Conservation (phyloP, 2,797 vertebrate genomes). For the Leucoraja ocellata region DNA sequence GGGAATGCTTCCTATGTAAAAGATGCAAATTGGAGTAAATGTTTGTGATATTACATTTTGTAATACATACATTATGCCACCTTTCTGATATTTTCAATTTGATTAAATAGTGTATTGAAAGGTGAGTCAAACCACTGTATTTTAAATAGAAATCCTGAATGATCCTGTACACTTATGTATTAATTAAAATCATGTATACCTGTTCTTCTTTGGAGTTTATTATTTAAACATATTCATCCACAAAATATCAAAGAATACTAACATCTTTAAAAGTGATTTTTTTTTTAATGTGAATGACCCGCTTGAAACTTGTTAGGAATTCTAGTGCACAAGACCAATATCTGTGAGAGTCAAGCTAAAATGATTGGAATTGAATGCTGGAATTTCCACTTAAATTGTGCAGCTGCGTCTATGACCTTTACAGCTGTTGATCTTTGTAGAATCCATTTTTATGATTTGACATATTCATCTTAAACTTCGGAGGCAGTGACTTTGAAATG, state of each 20-base stretch:
- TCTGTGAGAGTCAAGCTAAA: not conserved
- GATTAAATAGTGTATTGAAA: not conserved
- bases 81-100: not conserved
- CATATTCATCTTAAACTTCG: not conserved
- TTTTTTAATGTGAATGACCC: not conserved
- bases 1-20: no score
- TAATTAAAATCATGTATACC: not conserved
- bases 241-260: not conserved
- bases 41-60: not conserved
- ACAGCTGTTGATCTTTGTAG: constrained; percentile 14
- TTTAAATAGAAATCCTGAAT: not conserved
- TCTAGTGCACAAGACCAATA: not conserved
- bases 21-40: not conserved
- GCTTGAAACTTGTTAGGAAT: not conserved
- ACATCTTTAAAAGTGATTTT: not conserved
- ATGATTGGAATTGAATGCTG: constrained; percentile 17
- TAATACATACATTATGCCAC: not conserved
- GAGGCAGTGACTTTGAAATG: constrained; percentile 18
- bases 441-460: constrained; percentile 23
- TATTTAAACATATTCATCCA: not conserved
- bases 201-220: not conserved
- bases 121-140: not conserved
- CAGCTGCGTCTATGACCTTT: constrained; percentile 32
- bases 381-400: constrained; percentile 1
- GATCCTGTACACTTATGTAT: not conserved